Evolutionary conservation across 2,888 invertebrate genomes (phyloP).

Genomic region (Drosophila histrio): DNA sequence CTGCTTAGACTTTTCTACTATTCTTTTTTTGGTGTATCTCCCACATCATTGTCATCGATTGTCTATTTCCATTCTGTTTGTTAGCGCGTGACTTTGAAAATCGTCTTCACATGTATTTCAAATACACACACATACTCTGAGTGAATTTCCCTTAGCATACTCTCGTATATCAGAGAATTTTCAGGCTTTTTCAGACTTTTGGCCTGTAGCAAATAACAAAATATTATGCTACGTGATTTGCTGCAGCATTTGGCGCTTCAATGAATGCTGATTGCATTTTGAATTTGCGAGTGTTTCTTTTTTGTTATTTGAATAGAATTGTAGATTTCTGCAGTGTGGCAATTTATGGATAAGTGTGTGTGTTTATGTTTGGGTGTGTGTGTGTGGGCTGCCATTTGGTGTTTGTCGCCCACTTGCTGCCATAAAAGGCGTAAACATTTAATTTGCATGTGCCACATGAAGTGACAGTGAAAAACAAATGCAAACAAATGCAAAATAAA

Average conservation of each 20-base stretch:
- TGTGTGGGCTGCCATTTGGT: slow-evolving; percentile 56
- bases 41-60: slow-evolving; percentile 55
- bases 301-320: slow-evolving; percentile 3
- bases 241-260: slow-evolving; percentile 65
- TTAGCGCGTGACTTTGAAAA: slow-evolving; percentile 76
- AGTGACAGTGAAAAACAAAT: slow-evolving; percentile 33
- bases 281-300: slow-evolving; percentile 10
- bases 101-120: slow-evolving; percentile 44
- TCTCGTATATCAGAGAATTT: slow-evolving; percentile 32
- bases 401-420: slow-evolving; percentile 68
- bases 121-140: slow-evolving; percentile 9
- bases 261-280: slow-evolving; percentile 59
- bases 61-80: slow-evolving; percentile 40
- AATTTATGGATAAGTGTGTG: slow-evolving; percentile 4
- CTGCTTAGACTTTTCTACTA: neutral
- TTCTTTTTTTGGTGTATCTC: slow-evolving; percentile 2
- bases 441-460: slow-evolving; percentile 68
- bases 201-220: slow-evolving; percentile 68
- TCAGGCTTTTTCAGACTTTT: slow-evolving; percentile 38
- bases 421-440: slow-evolving; percentile 79
- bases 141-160: slow-evolving; percentile 41
- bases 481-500: slow-evolving; percentile 65
- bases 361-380: neutral
- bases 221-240: slow-evolving; percentile 77
- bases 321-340: slow-evolving; percentile 38